phyloP scores from a whole-genome alignment of 2,888 invertebrate species.

The Yponomeuta sedellus region DNA sequence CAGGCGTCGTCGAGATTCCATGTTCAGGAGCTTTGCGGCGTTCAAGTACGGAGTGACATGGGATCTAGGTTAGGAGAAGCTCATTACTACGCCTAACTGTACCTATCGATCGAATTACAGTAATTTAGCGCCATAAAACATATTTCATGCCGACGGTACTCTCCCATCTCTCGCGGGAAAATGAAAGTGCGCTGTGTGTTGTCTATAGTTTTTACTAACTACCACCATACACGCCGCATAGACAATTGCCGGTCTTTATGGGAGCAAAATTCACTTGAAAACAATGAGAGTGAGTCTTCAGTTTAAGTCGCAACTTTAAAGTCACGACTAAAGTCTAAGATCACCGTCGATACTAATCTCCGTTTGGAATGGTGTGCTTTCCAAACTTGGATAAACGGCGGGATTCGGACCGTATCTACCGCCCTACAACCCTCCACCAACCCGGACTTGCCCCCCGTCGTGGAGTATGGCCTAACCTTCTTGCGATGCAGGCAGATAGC shows the following conservation, averaged over 20 bases:
- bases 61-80: too few species aligned
- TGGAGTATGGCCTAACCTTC: too few species aligned
- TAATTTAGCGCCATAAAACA: not conserved
- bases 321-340: not conserved
- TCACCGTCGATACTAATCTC: too few species aligned
- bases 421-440: too few species aligned
- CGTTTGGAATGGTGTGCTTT: too few species aligned
- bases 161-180: not conserved
- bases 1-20: too few species aligned
- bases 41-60: too few species aligned
- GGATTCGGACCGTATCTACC: too few species aligned
- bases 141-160: not conserved
- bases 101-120: not conserved
- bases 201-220: slow-evolving; percentile 3
- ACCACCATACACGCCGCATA: not conserved
- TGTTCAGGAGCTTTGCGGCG: too few species aligned
- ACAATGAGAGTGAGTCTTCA: not conserved
- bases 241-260: not conserved
- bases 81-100: not conserved
- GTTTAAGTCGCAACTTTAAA: not conserved
- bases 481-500: too few species aligned
- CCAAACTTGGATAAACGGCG: too few species aligned
- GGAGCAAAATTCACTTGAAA: not conserved
- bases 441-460: too few species aligned
- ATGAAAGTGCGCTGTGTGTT: not conserved